phyloP scores from a whole-genome alignment of 1,140 invertebrate species.

The Formica selysi region DNA sequence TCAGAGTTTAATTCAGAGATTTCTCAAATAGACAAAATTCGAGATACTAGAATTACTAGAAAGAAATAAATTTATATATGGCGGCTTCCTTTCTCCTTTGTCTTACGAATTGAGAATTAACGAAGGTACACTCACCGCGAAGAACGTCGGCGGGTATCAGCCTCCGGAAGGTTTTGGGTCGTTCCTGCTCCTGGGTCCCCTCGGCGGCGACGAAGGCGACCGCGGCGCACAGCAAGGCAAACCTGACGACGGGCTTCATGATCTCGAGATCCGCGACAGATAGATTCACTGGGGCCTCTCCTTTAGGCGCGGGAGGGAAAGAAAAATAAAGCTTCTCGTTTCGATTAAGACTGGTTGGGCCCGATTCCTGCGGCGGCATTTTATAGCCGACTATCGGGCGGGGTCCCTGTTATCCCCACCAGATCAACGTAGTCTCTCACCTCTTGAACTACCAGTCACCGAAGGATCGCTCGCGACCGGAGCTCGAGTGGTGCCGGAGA shows the following conservation, averaged over 20 bases:
- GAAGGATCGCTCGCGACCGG: slow-evolving; percentile 66
- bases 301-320: slow-evolving; percentile 17
- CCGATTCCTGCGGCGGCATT: slow-evolving; percentile 80
- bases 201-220: slow-evolving; percentile 88
- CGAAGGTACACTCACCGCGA: slow-evolving; percentile 88
- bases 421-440: slow-evolving; percentile 69
- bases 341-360: slow-evolving; percentile 85
- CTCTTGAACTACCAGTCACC: slow-evolving; percentile 74
- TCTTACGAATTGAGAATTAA: neutral
- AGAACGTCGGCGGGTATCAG: slow-evolving; percentile 95
- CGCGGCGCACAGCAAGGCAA: slow-evolving; percentile 85
- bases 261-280: slow-evolving; percentile 63
- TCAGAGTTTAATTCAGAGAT: neutral
- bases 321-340: slow-evolving; percentile 72
- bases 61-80: neutral
- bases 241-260: slow-evolving; percentile 82
- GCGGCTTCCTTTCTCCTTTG: neutral
- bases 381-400: slow-evolving; percentile 83
- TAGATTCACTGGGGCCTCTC: neutral
- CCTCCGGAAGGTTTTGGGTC: slow-evolving; percentile 91
- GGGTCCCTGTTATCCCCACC: slow-evolving; percentile 75
- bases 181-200: slow-evolving; percentile 86
- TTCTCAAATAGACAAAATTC: neutral
- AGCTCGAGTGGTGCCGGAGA: slow-evolving; percentile 32
- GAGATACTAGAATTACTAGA: neutral